These are phyloP conservation scores for Mythimna impura DNA, from an alignment of 2,888 invertebrate species.

Conservation along the genomic window DNA sequence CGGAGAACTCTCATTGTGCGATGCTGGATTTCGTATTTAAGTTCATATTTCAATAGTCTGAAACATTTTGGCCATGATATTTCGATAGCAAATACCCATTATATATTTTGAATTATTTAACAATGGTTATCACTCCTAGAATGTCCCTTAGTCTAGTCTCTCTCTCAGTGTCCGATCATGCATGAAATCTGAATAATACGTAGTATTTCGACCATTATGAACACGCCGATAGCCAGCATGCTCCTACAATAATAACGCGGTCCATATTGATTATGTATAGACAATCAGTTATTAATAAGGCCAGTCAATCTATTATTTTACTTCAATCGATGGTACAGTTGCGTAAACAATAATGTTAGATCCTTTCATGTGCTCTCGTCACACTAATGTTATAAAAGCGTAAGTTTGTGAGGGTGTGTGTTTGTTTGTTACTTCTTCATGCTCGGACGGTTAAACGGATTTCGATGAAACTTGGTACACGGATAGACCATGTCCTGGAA, in stretches of 20 bases:
- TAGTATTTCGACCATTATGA: constrained; percentile 18
- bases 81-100: neutral
- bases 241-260: constrained; percentile 4
- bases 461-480: too few species aligned
- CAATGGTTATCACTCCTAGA: neutral
- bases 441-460: too few species aligned
- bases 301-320: constrained; percentile 20
- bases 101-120: too few species aligned
- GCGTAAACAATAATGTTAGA: neutral
- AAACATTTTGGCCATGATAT: neutral
- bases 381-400: too few species aligned
- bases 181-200: neutral
- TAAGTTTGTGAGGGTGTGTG: too few species aligned
- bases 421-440: too few species aligned
- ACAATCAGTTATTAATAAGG: constrained; percentile 25
- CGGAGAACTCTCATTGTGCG: too few species aligned
- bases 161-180: neutral
- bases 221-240: constrained; percentile 7
- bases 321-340: neutral
- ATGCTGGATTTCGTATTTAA: too few species aligned
- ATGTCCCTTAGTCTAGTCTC: neutral
- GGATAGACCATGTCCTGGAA: too few species aligned
- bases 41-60: too few species aligned
- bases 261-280: constrained; percentile 12
- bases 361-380: neutral